These are phyloP conservation scores for Ephestia elutella DNA, from an alignment of 1,140 invertebrate species.

Conservation along the genomic window DNA sequence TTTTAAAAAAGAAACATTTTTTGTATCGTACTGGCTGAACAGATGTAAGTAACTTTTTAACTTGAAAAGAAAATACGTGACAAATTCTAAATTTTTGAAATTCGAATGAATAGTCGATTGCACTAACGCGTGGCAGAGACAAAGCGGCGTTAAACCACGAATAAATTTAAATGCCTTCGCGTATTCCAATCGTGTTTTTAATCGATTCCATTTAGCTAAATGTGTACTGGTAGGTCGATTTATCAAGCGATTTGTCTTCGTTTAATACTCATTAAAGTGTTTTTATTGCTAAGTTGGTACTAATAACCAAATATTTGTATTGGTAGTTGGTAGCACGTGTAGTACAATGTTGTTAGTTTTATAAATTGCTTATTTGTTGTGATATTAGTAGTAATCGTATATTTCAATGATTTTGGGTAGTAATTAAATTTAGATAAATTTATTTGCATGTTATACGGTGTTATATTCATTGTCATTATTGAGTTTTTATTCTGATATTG, in stretches of 20 bases:
- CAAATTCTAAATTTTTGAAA: not conserved
- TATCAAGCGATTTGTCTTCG: slow-evolving; percentile 1
- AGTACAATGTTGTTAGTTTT: too few species aligned
- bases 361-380: not conserved
- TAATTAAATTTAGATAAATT: not conserved
- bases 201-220: not conserved
- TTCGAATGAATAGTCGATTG: not conserved
- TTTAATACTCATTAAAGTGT: not conserved
- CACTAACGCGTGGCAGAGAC: slow-evolving; percentile 18
- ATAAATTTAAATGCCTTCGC: slow-evolving; percentile 21
- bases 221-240: not conserved
- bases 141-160: slow-evolving; percentile 11
- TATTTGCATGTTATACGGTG: not conserved
- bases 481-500: not conserved
- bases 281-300: not conserved
- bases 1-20: too few species aligned
- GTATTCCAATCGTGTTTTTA: slow-evolving; percentile 10
- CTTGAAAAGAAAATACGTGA: too few species aligned
- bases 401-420: not conserved
- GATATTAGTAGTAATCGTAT: not conserved
- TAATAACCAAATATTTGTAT: too few species aligned
- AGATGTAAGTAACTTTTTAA: too few species aligned
- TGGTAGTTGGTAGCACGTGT: too few species aligned
- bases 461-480: not conserved
- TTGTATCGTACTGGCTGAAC: too few species aligned